Evolutionary conservation across 1,140 invertebrate species (phyloP).

Genomic region (Drosophila leontia): DNA sequence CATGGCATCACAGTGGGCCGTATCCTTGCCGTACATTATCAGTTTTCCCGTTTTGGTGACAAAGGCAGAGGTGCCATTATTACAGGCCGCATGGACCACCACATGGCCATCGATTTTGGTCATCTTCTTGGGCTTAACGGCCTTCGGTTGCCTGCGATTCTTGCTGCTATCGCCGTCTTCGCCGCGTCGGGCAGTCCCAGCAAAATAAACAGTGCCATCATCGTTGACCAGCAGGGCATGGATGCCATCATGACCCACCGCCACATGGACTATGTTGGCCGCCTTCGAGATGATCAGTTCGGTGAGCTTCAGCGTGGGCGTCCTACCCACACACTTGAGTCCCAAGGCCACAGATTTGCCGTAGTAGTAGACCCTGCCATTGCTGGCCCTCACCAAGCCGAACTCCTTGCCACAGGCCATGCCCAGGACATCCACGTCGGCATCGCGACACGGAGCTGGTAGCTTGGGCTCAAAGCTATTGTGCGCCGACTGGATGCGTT

Average conservation of each 20-base stretch:
- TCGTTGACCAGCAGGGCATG: constrained; percentile 95
- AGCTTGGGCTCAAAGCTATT: constrained; percentile 84
- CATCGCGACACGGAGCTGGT: constrained; percentile 68
- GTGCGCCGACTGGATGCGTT: constrained; percentile 81
- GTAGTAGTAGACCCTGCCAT: constrained; percentile 91
- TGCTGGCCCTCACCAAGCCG: constrained; percentile 90
- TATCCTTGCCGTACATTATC: constrained; percentile 98
- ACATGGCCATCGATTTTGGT: constrained; percentile 94
- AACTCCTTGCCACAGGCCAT: constrained; percentile 92
- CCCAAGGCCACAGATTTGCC: constrained; percentile 89
- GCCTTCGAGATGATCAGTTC: constrained; percentile 91
- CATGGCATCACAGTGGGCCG: constrained; percentile 92
- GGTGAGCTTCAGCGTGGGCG: constrained; percentile 89
- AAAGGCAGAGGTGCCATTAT: constrained; percentile 97
- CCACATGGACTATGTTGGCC: constrained; percentile 91
- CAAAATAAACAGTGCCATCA: constrained; percentile 95
- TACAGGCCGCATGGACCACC: constrained; percentile 94
- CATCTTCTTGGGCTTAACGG: constrained; percentile 96
- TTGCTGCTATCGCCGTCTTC: constrained; percentile 97
- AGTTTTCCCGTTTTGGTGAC: constrained; percentile 95
- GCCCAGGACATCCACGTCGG: constrained; percentile 78
- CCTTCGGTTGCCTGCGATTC: constrained; percentile 93
- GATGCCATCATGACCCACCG: constrained; percentile 96
- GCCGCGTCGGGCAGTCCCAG: constrained; percentile 94
- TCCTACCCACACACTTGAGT: constrained; percentile 85